Conservation (phyloP, 2,797 vertebrate species). For the Epinephelus malabaricus region DNA sequence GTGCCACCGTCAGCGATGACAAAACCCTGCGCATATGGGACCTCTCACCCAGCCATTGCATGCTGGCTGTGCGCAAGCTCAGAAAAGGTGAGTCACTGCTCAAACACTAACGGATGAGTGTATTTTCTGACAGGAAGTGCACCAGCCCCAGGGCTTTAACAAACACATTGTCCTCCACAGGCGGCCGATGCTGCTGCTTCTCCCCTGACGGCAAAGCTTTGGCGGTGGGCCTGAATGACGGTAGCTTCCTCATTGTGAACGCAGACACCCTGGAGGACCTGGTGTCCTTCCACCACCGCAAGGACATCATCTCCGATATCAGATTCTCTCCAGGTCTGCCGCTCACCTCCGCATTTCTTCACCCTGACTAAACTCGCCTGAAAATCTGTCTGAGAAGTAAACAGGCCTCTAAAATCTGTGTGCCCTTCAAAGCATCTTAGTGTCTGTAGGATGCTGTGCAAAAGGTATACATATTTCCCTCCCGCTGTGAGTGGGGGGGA, state of each 20-base stretch:
- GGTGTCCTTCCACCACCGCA: slow-evolving; percentile 98
- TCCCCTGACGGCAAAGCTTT: slow-evolving; percentile 98
- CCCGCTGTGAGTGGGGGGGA: slow-evolving; percentile 56
- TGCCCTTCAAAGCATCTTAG: slow-evolving; percentile 53
- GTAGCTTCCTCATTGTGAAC: slow-evolving; percentile 98
- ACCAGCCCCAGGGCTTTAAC: slow-evolving; percentile 37
- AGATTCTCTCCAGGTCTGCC: slow-evolving; percentile 96
- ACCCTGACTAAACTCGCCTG: slow-evolving; percentile 7
- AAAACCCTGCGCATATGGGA: slow-evolving; percentile 99
- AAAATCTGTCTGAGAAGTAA: slow-evolving; percentile 29
- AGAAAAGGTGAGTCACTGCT: slow-evolving; percentile 93
- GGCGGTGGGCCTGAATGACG: slow-evolving; percentile 96
- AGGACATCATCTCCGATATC: slow-evolving; percentile 97
- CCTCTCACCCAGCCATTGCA: slow-evolving; percentile 99
- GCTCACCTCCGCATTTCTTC: slow-evolving; percentile 27
- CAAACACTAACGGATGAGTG: slow-evolving; percentile 3
- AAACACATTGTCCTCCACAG: slow-evolving; percentile 77
- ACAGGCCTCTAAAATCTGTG: slow-evolving; percentile 21
- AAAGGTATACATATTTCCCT: slow-evolving; percentile 55
- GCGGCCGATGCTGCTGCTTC: slow-evolving; percentile 97
- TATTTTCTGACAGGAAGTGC: slow-evolving; percentile 38
- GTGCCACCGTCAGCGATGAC: slow-evolving; percentile 99
- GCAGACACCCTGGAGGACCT: slow-evolving; percentile 98
- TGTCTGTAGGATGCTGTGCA: slow-evolving; percentile 49
- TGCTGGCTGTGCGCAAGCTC: slow-evolving; percentile 99